A percentile compares a stretch with the other conserved stretches of the same genome.
These are phyloP conservation scores for Onychomys arenicola DNA, from an alignment of 2,797 vertebrate genomes.

Conservation along the genomic window DNA sequence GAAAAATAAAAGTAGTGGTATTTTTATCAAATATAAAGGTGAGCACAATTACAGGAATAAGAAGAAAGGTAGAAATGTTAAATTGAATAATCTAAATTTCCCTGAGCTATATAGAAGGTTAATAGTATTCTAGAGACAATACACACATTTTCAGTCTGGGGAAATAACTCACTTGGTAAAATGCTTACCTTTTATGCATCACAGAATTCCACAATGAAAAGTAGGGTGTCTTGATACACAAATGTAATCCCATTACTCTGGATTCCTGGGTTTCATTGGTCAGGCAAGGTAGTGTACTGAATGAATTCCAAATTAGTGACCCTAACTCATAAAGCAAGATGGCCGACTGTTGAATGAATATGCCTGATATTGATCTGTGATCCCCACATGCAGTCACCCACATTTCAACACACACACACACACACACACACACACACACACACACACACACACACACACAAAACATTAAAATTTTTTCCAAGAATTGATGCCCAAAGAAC, in stretches of 20 bases:
- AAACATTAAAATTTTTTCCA: background rate
- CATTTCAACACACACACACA: background rate
- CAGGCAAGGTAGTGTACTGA: background rate
- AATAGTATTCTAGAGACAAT: background rate
- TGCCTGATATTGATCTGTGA: background rate
- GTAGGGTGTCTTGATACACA: background rate
- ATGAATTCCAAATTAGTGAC: background rate
- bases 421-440: background rate
- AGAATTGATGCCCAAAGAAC: background rate
- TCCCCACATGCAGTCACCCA: background rate
- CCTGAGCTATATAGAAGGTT: background rate
- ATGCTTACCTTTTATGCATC: background rate
- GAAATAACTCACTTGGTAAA: background rate
- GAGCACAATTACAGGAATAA: background rate
- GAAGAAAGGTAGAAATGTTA: background rate
- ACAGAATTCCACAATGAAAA: background rate
- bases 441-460: background rate
- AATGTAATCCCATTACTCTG: background rate
- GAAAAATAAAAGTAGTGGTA: background rate
- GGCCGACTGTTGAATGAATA: background rate
- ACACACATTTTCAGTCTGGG: background rate
- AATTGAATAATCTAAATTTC: background rate
- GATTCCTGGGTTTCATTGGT: background rate
- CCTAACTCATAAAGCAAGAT: background rate
- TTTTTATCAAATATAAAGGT: background rate